Evolutionary conservation across 2,888 invertebrate species (phyloP), one percentile per base, ranked within the genome.

Genomic region (Camponotus fellah): DNA sequence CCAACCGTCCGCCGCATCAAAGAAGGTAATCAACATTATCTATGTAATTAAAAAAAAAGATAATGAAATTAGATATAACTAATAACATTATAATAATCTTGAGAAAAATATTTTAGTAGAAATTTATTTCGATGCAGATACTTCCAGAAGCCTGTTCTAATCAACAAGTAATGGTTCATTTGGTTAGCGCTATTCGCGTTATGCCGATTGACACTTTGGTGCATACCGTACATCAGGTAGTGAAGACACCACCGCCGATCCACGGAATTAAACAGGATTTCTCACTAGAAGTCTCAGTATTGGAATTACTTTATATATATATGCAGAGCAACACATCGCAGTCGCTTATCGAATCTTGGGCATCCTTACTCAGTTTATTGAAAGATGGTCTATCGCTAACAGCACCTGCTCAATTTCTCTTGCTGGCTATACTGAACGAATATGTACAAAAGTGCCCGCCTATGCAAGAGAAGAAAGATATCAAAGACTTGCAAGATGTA

Each of bases 181-280:
- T 98, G 87, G 96, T 98, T 68, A 97, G 97, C 76, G 97, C 97
- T 49, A 97, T 98, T 87, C 96, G 97, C 87, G 97, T 98, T 1
- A 97, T 98, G 95, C 98, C 98, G 3, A 96, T 98, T 92, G 98
- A 98, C 92, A 97, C 97, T 76, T 96, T 98, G 90, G 97, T 98
- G 69, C 97, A 97, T 95, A 97, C 97, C 5, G 96, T 98, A 32
- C 97, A 97, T 92, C 97, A 97, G 93, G 97, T 98, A 84, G 96
- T 98, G 46, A 97, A 97, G 94, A 97, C 97, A 85, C 97, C 98
- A 21, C 97, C 97, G 1, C 95, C 96, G 3, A 96, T 96, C 72
- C 95, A 96, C 43, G 96, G 96, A 60, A 95, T 97, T 8, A 96
- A 96, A 90, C 94, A 95, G 58, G 96, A 96, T 86, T 95, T 96